A percentile compares a stretch with the other conserved stretches of the same genome.
These are phyloP conservation scores for Geotrupes spiniger DNA, from an alignment of 2,888 invertebrate genomes.

Conservation along the genomic window DNA sequence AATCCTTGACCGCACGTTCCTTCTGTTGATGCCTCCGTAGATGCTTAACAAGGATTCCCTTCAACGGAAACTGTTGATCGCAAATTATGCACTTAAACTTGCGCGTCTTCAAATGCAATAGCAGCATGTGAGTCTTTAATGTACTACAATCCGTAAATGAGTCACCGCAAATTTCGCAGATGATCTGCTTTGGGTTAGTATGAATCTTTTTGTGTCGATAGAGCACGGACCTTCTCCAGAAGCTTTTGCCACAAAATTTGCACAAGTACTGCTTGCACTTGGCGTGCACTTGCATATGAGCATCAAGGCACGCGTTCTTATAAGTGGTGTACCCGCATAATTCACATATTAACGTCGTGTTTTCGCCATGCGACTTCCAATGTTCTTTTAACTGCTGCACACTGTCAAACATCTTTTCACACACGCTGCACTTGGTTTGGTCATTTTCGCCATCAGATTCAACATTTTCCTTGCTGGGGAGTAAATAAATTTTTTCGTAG, in stretches of 20 bases:
- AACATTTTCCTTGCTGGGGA: conserved; percentile 3
- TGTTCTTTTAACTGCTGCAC: conserved; percentile 5
- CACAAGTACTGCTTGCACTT: conserved; percentile 32
- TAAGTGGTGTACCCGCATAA: conserved; percentile 26
- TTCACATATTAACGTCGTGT: conserved; percentile 28
- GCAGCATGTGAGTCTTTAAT: conserved; percentile 35
- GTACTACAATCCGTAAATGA: conserved; percentile 37
- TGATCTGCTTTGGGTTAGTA: conserved; percentile 34
- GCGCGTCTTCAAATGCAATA: conserved; percentile 34
- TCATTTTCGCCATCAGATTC: background rate
- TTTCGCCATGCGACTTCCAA: conserved; percentile 19
- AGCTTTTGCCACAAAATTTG: conserved; percentile 35
- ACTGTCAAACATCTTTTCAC: conserved; percentile 18
- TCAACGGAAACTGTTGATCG: conserved; percentile 35
- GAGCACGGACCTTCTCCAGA: conserved; percentile 35
- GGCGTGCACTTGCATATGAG: conserved; percentile 32
- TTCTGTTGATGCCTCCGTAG: conserved; percentile 32
- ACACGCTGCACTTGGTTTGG: conserved; percentile 19
- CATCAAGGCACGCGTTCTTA: conserved; percentile 26
- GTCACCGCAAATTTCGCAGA: conserved; percentile 38
- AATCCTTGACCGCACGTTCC: conserved; percentile 29
- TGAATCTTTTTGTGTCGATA: conserved; percentile 36
- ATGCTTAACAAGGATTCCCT: conserved; percentile 38
- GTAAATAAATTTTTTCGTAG: conserved; percentile 14
- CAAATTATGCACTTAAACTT: conserved; percentile 37